Evolutionary conservation across 64 coral and sea anemone species (phyloP).

Genomic region (Platygyra sinensis): DNA sequence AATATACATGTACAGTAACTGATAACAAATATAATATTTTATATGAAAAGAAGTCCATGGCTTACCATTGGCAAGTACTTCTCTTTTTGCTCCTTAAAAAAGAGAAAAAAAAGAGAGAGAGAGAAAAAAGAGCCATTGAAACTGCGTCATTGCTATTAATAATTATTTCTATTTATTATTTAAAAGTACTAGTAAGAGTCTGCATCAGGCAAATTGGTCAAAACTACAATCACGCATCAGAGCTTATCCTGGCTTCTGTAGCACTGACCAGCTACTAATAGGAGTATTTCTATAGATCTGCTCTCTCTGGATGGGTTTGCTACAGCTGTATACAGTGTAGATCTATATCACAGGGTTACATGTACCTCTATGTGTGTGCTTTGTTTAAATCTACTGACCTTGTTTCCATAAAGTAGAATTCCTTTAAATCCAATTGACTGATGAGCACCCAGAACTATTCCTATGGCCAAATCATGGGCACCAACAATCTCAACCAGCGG

Average conservation of each 20-base stretch:
- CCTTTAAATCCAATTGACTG: conserved; percentile 99
- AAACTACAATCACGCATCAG: background rate
- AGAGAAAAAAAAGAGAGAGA: background rate
- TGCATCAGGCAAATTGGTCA: background rate
- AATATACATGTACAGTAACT: too few species aligned
- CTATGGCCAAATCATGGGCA: conserved; percentile 84
- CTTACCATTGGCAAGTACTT: conserved; percentile 90
- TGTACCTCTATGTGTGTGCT: too few species aligned
- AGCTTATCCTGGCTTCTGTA: background rate
- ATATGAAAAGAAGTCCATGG: background rate
- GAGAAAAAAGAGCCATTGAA: background rate
- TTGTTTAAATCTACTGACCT: conserved; percentile 31
- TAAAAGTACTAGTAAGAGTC: too few species aligned
- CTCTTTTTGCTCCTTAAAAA: conserved; percentile 92
- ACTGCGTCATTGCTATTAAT: too few species aligned
- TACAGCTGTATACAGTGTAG: too few species aligned
- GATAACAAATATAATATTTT: too few species aligned
- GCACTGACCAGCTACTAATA: background rate
- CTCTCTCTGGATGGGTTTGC: too few species aligned
- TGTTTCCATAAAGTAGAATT: conserved; percentile 93
- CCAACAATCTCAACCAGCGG: conserved; percentile 95
- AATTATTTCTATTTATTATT: background rate
- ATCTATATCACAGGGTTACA: too few species aligned
- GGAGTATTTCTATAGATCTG: too few species aligned
- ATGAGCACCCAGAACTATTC: conserved; percentile 95